Evolutionary conservation across 1,140 invertebrate genomes (phyloP), one percentile per base, ranked within the genome.

Genomic region (Stenopsyche tienmushanensis): DNA sequence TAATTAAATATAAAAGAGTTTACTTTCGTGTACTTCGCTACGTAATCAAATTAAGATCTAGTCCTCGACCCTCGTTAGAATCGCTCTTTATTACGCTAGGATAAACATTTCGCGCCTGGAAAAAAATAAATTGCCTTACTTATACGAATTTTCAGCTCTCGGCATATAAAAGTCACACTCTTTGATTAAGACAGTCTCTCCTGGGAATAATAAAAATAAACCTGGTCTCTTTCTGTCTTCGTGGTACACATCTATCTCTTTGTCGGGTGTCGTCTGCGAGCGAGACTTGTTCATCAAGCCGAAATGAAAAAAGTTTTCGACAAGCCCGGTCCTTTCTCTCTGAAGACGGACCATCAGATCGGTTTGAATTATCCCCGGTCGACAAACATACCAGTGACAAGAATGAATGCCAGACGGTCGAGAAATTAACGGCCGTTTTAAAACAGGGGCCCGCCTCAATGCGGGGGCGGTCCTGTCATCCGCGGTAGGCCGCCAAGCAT

Each of bases 291-390:
- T n/a, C 21, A 13, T 17, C 21, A 7, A 7, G 21, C 24, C 50
- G 54, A 23, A 57, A 57, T 57, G 54, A 57, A 57, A 57, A 57
- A 57, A 57, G 39, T 23, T 57, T 57, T 57, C 39, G 29, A 34
- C 13, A 13, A n/a, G n/a, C n/a, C 34, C 24, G 5, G n/a, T 42
- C 13, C 9, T 24, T 5, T 49, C 45, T 49, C 45, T n/a, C n/a
- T 17, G 23, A 17, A 49, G 18, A 17, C 17, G 9, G 5, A 52
- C 17, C 49, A 25, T 52, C 49, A 23, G 49, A 29, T 55, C 21
- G 29, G 29, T 15, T 34, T 21, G 18, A 21, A 42, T 57, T 57
- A 42, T 57, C 29, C 5, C 29, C 29, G 29, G 29, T 34, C 29
- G 5, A 13, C 29, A 34, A 34, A 34, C 29, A 34, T 5, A 34